Base-by-base conservation (phyloP, 2,888 invertebrate genomes). In the Sycophila texana region DNA sequence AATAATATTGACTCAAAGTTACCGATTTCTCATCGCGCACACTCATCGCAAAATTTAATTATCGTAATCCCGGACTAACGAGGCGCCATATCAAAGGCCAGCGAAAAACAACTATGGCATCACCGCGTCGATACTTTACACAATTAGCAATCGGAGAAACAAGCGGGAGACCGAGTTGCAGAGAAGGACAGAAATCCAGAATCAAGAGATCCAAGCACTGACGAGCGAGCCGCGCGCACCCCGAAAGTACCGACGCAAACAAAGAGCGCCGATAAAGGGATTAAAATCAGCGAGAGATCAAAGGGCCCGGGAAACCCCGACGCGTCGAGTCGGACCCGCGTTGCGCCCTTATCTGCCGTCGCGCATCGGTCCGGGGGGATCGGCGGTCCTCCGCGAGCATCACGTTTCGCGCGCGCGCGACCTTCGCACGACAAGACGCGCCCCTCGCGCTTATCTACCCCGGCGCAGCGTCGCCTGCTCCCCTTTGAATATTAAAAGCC, bases 211-310 rank as follows among this genome's bases (percentile, higher is more conserved):
- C 39, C 58, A 30, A 65, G 10, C n/a, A 47, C 20, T 20, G 55
- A 16, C 47, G 57, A 61, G 14, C 26, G 26, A 26, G 26, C 26
- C 26, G 26, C 30, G 20, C 22, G n/a, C 12, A n/a, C 13, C 63
- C 16, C 47, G 30, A 65, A 47, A 67, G 55, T 51, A 53, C 13
- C 13, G 13, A 22, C 13, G 39, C 20, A 75, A 68, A 75, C 61
- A 55, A 47, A 71, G 55, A 63, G 70, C 26, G 73, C 78, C 83
- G 83, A 84, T 89, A 89, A 90, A 87, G 83, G 88, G 88, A 89
- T 89, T 89, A 87, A 87, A 89, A 88, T 88, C 87, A 87, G 84
- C 82, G 81, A 86, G 78, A 89, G 88, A 89, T 90, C 89, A 90
- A 90, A 89, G 88, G 89, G 57, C 63, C 16, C 65, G 10, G 30